A percentile compares a stretch with the other conserved stretches of the same genome.
phyloP scores from a whole-genome alignment of 1,140 invertebrate species.

The Pseudachorutes palmiensis region DNA sequence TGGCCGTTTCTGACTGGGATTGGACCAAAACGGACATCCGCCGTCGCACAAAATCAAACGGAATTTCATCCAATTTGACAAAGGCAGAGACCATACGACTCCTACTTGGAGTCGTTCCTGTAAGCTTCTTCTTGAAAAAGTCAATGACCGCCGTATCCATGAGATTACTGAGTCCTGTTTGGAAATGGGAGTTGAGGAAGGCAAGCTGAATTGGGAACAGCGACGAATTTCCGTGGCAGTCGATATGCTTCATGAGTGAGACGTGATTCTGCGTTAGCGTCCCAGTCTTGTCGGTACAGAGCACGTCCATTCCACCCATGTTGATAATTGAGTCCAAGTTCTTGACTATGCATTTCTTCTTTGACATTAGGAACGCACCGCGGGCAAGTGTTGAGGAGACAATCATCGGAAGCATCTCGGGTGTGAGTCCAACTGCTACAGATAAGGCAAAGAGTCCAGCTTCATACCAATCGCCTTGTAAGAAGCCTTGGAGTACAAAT shows the following conservation, averaged over 20 bases:
- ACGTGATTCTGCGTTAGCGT: slow-evolving; percentile 22
- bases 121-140: slow-evolving; percentile 14
- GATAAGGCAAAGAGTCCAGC: slow-evolving; percentile 16
- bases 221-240: slow-evolving; percentile 2
- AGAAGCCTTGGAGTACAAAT: neutral
- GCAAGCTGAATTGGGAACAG: neutral
- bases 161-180: slow-evolving; percentile 14
- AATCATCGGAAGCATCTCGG: slow-evolving; percentile 26
- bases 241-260: neutral
- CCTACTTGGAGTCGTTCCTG: too few species aligned
- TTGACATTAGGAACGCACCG: slow-evolving; percentile 4
- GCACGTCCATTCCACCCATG: slow-evolving; percentile 19
- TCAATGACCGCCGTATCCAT: slow-evolving; percentile 20
- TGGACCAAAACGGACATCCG: slow-evolving; percentile 15
- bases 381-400: slow-evolving; percentile 14
- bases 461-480: neutral
- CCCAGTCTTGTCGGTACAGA: slow-evolving; percentile 29
- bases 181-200: slow-evolving; percentile 23
- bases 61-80: slow-evolving; percentile 22
- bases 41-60: slow-evolving; percentile 22
- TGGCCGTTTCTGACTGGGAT: neutral
- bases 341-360: slow-evolving; percentile 18
- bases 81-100: slow-evolving; percentile 8
- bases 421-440: slow-evolving; percentile 22
- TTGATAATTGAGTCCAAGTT: slow-evolving; percentile 17